Base-by-base conservation (phyloP, 2,888 invertebrate genomes). In the Andrena marginata region DNA sequence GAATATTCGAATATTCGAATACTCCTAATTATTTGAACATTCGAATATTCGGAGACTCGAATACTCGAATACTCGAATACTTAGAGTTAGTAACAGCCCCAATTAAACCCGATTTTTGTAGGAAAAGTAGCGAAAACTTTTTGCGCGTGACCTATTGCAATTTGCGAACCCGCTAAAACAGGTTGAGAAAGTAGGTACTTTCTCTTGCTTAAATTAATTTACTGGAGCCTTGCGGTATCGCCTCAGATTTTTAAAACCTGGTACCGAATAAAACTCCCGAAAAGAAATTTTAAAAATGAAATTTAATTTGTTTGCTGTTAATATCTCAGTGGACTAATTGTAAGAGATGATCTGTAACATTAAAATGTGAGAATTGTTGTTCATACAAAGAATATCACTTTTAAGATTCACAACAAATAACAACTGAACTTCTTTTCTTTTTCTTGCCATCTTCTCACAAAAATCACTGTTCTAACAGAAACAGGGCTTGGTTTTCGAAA, bases 231-330 rank as follows among this genome's bases (percentile, higher is more conserved):
- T 10, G 56, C 10, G 20, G 8, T 35, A 35, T 10, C n/a, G 76
- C n/a, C 2, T 49, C n/a, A 56, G 20, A 59, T 65, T 49, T 77
- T 49, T 26, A 26, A 26, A 72, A 72, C 48, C 59, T 35, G 23
- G 1, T 16, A 13, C 33, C 23, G 64, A 72, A 2, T 35, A 35
- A 35, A 72, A 65, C 29, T 51, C 60, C 29, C 23, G 77, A 62
- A 35, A 48, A 54, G 62, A 67, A 67, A 67, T 73, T 77, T 67
- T 73, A 33, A 73, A 77, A 65, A 67, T 49, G 42, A 62, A 77
- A 73, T 77, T 75, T 1, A 63, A 63, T 75, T 75, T 48, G 26
- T 13, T 0, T 56, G 71, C 2, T 3, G 20, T 10, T 20, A 23
- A n/a, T 23, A 20, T 20, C 1, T 8, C 20, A 23, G 10, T 35